Evolutionary conservation across 2,888 invertebrate species (phyloP).

Genomic region (Cerceris rybyensis): DNA sequence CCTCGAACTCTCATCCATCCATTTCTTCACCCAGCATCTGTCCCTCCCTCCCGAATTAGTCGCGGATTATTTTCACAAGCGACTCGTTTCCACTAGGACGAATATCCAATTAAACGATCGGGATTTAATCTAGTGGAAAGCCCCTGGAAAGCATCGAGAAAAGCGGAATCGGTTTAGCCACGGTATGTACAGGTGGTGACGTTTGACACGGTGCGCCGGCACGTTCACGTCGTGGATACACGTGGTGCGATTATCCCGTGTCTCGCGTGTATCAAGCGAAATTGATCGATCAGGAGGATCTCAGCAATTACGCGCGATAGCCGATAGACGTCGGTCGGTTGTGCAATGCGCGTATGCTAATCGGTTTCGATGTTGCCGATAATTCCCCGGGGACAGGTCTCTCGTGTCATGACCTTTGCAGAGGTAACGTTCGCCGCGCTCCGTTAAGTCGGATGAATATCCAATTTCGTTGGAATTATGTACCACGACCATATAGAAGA

Average conservation of each 20-base stretch:
- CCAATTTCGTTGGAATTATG: too few relatives aligned
- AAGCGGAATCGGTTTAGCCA: constrained; percentile 72
- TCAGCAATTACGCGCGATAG: constrained; percentile 42
- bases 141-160: constrained; percentile 44
- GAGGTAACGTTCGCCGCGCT: background rate
- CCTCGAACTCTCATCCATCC: background rate
- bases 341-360: constrained; percentile 23
- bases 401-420: constrained; percentile 28
- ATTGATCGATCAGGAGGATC: constrained; percentile 37
- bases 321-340: constrained; percentile 17
- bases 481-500: too few relatives aligned
- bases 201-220: constrained; percentile 57
- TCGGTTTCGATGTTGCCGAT: constrained; percentile 12
- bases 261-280: background rate
- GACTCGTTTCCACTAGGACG: constrained; percentile 22
- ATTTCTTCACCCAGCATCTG: constrained; percentile 35
- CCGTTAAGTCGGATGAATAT: too few relatives aligned
- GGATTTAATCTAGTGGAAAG: constrained; percentile 73
- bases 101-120: constrained; percentile 55
- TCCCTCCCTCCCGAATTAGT: constrained; percentile 41
- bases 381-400: constrained; percentile 27
- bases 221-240: constrained; percentile 29
- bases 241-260: constrained; percentile 45
- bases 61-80: constrained; percentile 44
- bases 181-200: constrained; percentile 74